phyloP scores from a whole-genome alignment of 2,888 invertebrate genomes.

The Kryphioiulus occultus region DNA sequence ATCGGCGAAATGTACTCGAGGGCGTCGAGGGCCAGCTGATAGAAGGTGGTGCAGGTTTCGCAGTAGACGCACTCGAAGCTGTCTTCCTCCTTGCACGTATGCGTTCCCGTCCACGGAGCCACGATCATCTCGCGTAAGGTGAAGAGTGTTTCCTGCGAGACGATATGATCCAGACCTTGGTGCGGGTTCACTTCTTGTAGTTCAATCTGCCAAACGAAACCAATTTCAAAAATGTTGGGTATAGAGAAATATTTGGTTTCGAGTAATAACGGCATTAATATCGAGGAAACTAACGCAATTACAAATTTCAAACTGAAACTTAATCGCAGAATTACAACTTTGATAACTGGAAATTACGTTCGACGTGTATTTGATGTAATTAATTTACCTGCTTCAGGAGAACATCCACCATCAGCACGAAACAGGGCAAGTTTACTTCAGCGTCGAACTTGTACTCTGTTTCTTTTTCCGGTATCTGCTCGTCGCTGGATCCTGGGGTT shows the following conservation, averaged over 20 bases:
- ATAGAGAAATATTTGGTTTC: too few species aligned
- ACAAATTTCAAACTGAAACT: too few species aligned
- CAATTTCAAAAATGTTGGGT: not conserved
- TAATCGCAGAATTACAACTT: too few species aligned
- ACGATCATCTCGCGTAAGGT: constrained; percentile 78
- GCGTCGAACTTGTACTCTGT: constrained; percentile 72
- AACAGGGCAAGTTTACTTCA: constrained; percentile 82
- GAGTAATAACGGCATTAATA: too few species aligned
- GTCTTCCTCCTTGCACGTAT: constrained; percentile 66
- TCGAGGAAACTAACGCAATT: too few species aligned
- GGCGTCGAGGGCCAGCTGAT: constrained; percentile 83
- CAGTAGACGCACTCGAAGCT: constrained; percentile 85
- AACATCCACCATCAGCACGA: constrained; percentile 95
- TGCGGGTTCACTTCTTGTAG: constrained; percentile 84
- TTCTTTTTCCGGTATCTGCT: constrained; percentile 59
- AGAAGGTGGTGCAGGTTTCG: constrained; percentile 93
- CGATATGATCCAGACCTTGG: constrained; percentile 77
- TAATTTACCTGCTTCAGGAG: constrained; percentile 82
- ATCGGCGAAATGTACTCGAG: constrained; percentile 81
- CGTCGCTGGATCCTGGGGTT: constrained; percentile 74
- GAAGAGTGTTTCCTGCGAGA: constrained; percentile 75
- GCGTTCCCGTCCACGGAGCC: constrained; percentile 74
- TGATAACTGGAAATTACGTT: too few species aligned
- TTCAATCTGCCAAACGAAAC: constrained; percentile 71
- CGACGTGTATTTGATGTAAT: too few species aligned